phyloP scores from a whole-genome alignment of 1,140 invertebrate species.

The Drosophila lini region DNA sequence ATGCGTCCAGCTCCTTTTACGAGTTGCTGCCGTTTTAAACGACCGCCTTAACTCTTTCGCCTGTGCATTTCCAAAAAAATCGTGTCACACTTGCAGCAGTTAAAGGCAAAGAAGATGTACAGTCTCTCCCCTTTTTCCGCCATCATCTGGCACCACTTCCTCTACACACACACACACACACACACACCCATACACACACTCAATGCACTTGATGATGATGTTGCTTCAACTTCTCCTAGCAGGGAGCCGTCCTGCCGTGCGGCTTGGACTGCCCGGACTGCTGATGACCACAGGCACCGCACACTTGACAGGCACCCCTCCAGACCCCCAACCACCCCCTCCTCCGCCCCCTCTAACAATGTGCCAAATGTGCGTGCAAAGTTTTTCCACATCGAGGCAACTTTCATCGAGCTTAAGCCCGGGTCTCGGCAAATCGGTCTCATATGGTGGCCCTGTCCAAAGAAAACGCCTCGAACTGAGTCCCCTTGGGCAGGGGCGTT shows the following conservation, averaged over 20 bases:
- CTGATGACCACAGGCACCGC: conserved; percentile 57
- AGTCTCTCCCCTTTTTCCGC: neutral
- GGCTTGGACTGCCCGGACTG: conserved; percentile 25
- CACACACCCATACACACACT: conserved; percentile 4
- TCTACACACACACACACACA: neutral
- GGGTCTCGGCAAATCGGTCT: conserved; percentile 28
- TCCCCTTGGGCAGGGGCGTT: neutral
- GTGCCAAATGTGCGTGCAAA: conserved; percentile 61
- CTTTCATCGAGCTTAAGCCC: conserved; percentile 38
- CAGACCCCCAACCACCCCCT: neutral
- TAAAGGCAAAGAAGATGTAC: conserved; percentile 22
- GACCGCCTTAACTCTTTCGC: conserved; percentile 18
- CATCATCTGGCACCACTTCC: conserved; percentile 17
- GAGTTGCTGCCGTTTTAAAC: conserved; percentile 8
- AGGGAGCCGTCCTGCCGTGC: neutral
- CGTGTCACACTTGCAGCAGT: conserved; percentile 30
- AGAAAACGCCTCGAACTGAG: conserved; percentile 17
- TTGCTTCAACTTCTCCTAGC: conserved; percentile 12
- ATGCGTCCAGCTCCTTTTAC: conserved; percentile 6
- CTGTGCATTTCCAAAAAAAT: conserved; percentile 15
- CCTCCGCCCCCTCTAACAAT: conserved; percentile 30
- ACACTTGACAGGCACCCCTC: conserved; percentile 47
- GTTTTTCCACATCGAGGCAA: conserved; percentile 51
- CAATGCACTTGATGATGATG: conserved; percentile 55
- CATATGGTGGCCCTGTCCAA: conserved; percentile 35